These are phyloP conservation scores for Cossypha caffra DNA, from an alignment of 2,797 vertebrate genomes.

Conservation along the genomic window DNA sequence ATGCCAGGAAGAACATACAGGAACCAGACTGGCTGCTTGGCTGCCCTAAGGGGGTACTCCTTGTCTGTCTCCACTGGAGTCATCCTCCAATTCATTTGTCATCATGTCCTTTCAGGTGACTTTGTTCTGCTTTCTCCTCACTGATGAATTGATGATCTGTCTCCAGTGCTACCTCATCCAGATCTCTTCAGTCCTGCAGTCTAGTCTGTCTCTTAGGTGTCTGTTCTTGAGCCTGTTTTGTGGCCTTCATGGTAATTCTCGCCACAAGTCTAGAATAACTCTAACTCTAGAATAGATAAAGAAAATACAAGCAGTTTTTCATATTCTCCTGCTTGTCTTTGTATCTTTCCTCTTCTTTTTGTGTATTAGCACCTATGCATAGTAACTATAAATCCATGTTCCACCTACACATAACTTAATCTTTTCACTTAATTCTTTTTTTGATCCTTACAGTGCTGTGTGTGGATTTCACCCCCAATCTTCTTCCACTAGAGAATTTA, in stretches of 20 bases:
- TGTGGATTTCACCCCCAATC: background rate
- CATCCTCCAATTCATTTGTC: background rate
- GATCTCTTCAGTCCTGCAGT: background rate
- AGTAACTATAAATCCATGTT: background rate
- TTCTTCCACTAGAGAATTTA: background rate
- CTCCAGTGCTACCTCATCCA: background rate
- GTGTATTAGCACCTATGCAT: background rate
- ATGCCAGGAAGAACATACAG: background rate
- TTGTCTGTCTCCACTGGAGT: background rate
- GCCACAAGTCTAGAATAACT: background rate
- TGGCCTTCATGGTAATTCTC: background rate
- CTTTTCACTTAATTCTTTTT: background rate
- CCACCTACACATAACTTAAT: background rate
- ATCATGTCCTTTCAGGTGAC: background rate
- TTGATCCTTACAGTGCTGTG: background rate
- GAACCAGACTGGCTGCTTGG: background rate
- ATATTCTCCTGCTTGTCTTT: background rate
- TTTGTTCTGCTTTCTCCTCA: background rate
- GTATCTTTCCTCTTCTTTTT: background rate
- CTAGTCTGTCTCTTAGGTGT: background rate
- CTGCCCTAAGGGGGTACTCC: rapidly evolving
- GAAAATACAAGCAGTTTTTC: background rate
- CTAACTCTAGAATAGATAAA: background rate
- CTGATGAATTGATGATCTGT: background rate
- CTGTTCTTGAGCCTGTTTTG: background rate